Percentiles rank a stretch among this genome's conserved stretches.
These are phyloP conservation scores for Sebastes taczanowskii DNA, from an alignment of 2,797 vertebrate species.

Conservation along the genomic window DNA sequence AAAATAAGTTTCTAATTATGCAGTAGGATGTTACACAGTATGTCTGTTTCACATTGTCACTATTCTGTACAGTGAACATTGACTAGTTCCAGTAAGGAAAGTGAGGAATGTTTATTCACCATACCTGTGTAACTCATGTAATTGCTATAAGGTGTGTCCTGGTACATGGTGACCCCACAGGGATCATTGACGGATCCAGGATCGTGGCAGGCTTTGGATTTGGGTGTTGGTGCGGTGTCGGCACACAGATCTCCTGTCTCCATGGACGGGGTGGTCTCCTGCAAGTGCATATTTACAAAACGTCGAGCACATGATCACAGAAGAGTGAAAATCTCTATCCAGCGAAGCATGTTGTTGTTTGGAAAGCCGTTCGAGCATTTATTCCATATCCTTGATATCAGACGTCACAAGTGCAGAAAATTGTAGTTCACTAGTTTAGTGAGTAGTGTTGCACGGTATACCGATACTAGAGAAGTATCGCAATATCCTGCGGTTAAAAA, in stretches of 20 bases:
- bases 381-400: no score
- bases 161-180: conserved; percentile 88
- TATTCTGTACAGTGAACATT: no score
- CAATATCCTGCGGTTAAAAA: no score
- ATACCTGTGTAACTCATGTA: conserved; percentile 96
- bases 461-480: no score
- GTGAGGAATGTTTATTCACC: neutral
- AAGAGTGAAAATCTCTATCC: neutral
- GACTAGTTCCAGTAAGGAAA: neutral
- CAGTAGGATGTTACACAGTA: no score
- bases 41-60: no score
- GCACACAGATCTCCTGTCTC: conserved; percentile 97
- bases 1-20: neutral
- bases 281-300: conserved; percentile 21
- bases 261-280: conserved; percentile 92
- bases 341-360: no score
- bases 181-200: conserved; percentile 90
- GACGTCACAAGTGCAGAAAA: no score
- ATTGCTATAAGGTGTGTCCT: conserved; percentile 92
- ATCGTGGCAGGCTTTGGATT: conserved; percentile 92
- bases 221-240: conserved; percentile 92
- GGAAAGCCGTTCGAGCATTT: no score
- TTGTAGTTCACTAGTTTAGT: no score
- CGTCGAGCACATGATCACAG: neutral
- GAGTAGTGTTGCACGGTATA: no score